phyloP scores from a whole-genome alignment of 2,113 vertebrate species.

The Passer montanus region DNA sequence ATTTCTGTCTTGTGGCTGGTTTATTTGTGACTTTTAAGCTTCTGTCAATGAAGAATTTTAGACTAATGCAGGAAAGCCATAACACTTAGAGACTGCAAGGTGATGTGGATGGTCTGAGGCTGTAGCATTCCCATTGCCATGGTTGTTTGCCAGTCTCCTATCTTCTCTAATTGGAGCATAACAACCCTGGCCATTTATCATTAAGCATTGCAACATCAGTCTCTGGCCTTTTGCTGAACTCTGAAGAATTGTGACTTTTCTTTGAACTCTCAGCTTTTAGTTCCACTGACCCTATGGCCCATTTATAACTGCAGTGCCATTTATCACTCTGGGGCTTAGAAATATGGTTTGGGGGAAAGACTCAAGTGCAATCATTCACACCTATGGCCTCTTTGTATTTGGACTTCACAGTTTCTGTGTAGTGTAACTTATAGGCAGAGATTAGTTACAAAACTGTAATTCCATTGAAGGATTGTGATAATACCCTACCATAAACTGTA shows the following conservation, averaged over 20 bases:
- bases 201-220: slow-evolving; percentile 14
- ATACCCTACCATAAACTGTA: slow-evolving; percentile 37
- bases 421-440: slow-evolving; percentile 74
- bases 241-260: slow-evolving; percentile 74
- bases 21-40: neutral
- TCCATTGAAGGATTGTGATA: slow-evolving; percentile 71
- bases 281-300: slow-evolving; percentile 72
- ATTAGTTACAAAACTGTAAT: slow-evolving; percentile 74
- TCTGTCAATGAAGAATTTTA: neutral
- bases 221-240: slow-evolving; percentile 78
- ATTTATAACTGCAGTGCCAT: slow-evolving; percentile 70
- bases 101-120: neutral
- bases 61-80: neutral
- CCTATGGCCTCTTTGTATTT: slow-evolving; percentile 56
- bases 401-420: slow-evolving; percentile 68
- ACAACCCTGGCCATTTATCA: slow-evolving; percentile 36
- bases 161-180: slow-evolving; percentile 62
- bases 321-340: slow-evolving; percentile 71
- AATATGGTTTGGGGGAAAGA: slow-evolving; percentile 60
- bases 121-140: neutral
- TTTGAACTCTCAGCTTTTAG: slow-evolving; percentile 76
- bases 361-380: slow-evolving; percentile 73
- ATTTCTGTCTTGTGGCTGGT: neutral
- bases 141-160: neutral
- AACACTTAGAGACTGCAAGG: neutral